These are phyloP conservation scores for Catamblyrhynchus diadema DNA, from an alignment of 2,797 vertebrate species.

Conservation along the genomic window DNA sequence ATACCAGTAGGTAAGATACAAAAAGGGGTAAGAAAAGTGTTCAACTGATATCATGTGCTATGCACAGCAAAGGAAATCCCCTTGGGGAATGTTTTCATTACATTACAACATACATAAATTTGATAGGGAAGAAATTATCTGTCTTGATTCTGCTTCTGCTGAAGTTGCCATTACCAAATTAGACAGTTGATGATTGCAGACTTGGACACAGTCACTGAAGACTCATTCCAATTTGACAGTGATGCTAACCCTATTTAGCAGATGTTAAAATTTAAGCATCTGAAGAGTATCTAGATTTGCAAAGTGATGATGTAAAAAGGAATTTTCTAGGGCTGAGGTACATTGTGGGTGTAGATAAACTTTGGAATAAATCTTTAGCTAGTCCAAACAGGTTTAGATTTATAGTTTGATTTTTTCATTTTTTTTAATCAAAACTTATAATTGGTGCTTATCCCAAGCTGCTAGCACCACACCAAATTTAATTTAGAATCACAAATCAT, in stretches of 20 bases:
- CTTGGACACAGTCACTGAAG: conserved; percentile 16
- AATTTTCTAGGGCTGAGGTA: background rate
- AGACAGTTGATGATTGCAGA: conserved; percentile 29
- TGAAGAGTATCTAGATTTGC: background rate
- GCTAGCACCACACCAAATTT: conserved; percentile 2
- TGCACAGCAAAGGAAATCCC: background rate
- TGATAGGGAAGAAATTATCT: conserved; percentile 22
- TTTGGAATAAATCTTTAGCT: background rate
- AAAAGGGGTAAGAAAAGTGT: background rate
- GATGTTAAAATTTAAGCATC: conserved; percentile 13
- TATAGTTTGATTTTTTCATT: background rate
- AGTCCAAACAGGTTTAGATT: background rate
- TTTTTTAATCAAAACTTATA: background rate
- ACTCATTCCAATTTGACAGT: conserved; percentile 36
- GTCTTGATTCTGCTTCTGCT: conserved; percentile 20
- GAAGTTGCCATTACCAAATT: conserved; percentile 49
- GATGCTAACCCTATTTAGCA: conserved; percentile 34
- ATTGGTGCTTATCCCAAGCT: background rate
- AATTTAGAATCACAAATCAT: conserved; percentile 41
- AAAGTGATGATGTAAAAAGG: background rate
- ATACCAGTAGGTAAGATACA: background rate
- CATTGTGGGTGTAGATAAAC: background rate
- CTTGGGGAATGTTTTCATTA: conserved; percentile 11
- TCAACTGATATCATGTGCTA: background rate
- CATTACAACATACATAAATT: conserved; percentile 35